Conservation (phyloP, 2,797 vertebrate species). For the Epinephelus malabaricus region DNA sequence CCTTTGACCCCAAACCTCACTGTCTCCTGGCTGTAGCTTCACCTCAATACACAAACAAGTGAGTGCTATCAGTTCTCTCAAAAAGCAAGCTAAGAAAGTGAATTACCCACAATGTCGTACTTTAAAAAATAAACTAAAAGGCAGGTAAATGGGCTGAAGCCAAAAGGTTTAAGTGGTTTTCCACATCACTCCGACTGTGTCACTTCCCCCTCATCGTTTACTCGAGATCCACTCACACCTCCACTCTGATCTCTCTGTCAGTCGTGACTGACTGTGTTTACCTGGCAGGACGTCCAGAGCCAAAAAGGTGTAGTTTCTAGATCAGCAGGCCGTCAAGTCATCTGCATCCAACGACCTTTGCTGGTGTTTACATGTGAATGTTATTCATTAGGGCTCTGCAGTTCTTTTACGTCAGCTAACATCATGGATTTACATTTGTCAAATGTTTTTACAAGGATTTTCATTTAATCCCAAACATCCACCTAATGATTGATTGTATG, state of each 20-base stretch:
- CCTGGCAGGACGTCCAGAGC: constrained; percentile 52
- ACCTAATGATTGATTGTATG: constrained; percentile 70
- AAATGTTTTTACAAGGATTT: constrained; percentile 53
- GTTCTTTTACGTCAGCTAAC: constrained; percentile 32
- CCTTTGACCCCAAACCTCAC: too few species aligned
- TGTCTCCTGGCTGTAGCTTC: background rate
- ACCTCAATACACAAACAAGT: background rate
- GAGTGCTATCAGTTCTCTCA: background rate
- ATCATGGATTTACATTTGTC: constrained; percentile 53
- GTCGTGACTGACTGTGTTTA: constrained; percentile 52
- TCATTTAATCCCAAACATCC: constrained; percentile 49
- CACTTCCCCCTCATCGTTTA: constrained; percentile 41
- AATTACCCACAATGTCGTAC: background rate
- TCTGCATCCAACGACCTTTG: constrained; percentile 29
- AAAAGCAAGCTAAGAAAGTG: background rate
- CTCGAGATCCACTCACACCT: constrained; percentile 23
- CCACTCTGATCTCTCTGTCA: constrained; percentile 16
- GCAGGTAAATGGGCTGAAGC: constrained; percentile 3
- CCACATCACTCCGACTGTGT: constrained; percentile 1
- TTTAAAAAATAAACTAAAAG: background rate
- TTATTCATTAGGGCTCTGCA: constrained; percentile 63
- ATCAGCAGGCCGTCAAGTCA: constrained; percentile 24
- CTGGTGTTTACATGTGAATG: constrained; percentile 83
- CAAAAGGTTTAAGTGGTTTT: constrained; percentile 25
- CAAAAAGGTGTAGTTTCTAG: background rate